Base-by-base conservation (phyloP, 2,888 invertebrate species). In the Trimorus sp. region DNA sequence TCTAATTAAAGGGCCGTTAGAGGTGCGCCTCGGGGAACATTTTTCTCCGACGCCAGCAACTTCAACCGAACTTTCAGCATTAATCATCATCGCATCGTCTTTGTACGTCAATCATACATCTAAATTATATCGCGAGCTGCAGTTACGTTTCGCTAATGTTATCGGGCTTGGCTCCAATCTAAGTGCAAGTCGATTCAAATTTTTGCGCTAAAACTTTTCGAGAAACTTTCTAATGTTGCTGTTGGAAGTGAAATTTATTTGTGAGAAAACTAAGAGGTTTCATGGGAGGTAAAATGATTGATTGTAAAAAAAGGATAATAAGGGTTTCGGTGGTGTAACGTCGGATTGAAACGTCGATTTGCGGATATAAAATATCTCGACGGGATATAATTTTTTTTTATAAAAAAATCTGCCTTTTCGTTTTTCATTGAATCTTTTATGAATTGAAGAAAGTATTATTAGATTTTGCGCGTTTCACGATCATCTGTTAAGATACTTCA, bases 1-100 rank as follows among this genome's bases (percentile, higher is more conserved):
- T 79, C 83, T 87, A 88, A 87, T 87, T 87, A 86, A 87, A 86
- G 86, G 75, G 68, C 69, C 63, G 75, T 79, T 82, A 60, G 59
- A 38, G 66, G 42, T 51, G 11, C 16, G 48, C 70, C 75, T 70
- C 37, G n/a, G 58, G 62, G 75, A 75, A 75, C 49, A 60, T 56
- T 68, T 74, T 79, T 68, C 75, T 60, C 49, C n/a, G 9, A 7
- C 16, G 16, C 45, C 45, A 59, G 38, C 6, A 75, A 79, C 73
- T 79, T 71, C 11, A n/a, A 7, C 40, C 9, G 16, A 79, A 83
- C 73, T 83, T 83, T 54, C 9, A 62, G 26, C 77, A 83, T 79
- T 79, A 79, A 79, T 83, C 83, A 79, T 79, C 73, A 79, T 83
- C 74, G 77, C 66, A 38, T 74, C 68, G 79, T 69, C 79, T 74